phyloP scores from a whole-genome alignment of 23 tunicate genomes.

The Halocynthia aurantium region DNA sequence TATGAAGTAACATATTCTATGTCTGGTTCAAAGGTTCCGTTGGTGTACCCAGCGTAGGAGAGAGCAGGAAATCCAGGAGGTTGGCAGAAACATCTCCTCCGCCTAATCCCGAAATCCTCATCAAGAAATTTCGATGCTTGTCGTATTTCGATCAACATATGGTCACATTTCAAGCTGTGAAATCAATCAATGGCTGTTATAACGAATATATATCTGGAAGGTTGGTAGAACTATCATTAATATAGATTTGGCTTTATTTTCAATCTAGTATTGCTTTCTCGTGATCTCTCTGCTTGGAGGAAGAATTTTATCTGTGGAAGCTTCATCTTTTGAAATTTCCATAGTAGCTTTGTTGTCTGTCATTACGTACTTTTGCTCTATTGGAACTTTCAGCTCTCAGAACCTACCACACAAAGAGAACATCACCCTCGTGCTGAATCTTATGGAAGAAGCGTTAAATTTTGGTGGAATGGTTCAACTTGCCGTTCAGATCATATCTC shows the following conservation, averaged over 20 bases:
- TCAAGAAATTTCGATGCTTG: slow-evolving; percentile 42
- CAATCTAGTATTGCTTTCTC: too few species aligned
- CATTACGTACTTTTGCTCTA: not conserved
- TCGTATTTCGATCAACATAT: slow-evolving; percentile 74
- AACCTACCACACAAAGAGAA: slow-evolving; percentile 44
- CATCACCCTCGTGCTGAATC: slow-evolving; percentile 52
- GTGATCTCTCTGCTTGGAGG: too few species aligned
- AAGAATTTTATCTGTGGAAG: too few species aligned
- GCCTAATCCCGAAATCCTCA: slow-evolving; percentile 1
- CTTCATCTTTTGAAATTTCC: not conserved
- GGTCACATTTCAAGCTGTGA: slow-evolving; percentile 55
- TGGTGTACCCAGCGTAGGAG: too few species aligned
- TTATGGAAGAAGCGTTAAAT: slow-evolving; percentile 82
- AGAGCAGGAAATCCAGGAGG: too few species aligned
- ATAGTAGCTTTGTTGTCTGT: not conserved
- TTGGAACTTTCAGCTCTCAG: slow-evolving; percentile 21
- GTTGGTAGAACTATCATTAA: slow-evolving; percentile 25
- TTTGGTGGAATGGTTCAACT: slow-evolving; percentile 51
- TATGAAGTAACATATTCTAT: too few species aligned
- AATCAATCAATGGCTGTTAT: slow-evolving; percentile 27
- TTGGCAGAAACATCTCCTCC: not conserved
- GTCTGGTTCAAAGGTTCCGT: too few species aligned
- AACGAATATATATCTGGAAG: slow-evolving; percentile 49
- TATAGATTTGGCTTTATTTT: too few species aligned
- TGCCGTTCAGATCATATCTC: slow-evolving; percentile 42